Conservation (phyloP, 2,113 vertebrate species). For the Raphicerus campestris region DNA sequence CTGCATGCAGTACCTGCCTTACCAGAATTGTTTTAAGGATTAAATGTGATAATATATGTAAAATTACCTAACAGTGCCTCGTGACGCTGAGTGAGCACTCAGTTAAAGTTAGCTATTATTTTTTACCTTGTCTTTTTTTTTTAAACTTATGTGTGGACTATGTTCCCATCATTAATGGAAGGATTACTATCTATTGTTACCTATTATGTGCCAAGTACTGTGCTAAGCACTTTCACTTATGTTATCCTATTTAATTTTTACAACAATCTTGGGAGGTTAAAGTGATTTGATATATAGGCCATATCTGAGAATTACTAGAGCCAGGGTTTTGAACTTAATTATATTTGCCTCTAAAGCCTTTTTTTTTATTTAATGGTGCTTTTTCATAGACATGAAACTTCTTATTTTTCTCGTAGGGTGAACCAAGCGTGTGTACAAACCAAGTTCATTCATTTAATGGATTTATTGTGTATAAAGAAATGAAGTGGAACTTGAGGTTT, state of each 20-base stretch:
- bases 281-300: background rate
- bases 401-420: background rate
- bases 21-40: background rate
- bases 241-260: background rate
- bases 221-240: background rate
- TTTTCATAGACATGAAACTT: background rate
- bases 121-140: background rate
- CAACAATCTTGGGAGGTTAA: background rate
- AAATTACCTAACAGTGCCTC: background rate
- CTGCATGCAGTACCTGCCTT: background rate
- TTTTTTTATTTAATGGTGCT: background rate
- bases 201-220: background rate
- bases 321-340: conserved; percentile 17
- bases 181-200: background rate
- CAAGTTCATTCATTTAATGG: background rate
- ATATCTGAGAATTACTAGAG: background rate
- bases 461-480: background rate
- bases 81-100: background rate
- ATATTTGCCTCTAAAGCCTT: conserved; percentile 8
- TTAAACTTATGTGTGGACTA: background rate
- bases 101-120: background rate
- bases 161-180: background rate
- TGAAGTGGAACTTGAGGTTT: background rate
- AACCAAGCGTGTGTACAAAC: background rate
- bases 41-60: background rate